These are phyloP conservation scores for Masticophis lateralis DNA, from an alignment of 2,797 vertebrate species.

Conservation along the genomic window DNA sequence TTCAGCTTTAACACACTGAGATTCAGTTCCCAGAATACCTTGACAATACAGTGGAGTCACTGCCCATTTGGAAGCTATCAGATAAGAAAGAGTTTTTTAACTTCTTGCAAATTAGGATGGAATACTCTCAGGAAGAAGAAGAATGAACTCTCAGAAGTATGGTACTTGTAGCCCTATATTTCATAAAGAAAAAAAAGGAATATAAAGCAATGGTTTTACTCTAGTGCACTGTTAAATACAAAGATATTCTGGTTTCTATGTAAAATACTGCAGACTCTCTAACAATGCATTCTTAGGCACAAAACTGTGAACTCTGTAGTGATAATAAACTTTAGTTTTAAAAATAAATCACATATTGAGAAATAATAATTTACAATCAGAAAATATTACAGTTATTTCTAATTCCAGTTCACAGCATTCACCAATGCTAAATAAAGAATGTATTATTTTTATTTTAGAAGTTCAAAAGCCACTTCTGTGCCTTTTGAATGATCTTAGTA, in stretches of 20 bases:
- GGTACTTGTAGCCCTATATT: fast-evolving
- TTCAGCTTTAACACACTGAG: not conserved
- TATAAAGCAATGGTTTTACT: not conserved
- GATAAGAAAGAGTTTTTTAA: not conserved
- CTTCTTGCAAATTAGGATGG: not conserved
- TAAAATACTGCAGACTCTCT: slow-evolving; percentile 3
- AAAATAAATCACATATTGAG: not conserved
- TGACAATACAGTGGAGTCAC: not conserved
- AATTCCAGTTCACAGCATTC: not conserved
- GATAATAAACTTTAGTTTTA: slow-evolving; percentile 12
- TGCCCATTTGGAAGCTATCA: not conserved
- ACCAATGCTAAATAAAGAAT: slow-evolving; percentile 23
- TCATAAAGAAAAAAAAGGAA: fast-evolving
- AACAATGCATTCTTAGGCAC: not conserved
- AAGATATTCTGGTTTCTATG: not conserved
- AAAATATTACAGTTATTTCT: slow-evolving; percentile 14
- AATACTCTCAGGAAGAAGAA: not conserved
- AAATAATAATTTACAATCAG: not conserved
- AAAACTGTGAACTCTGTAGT: not conserved
- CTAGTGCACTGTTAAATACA: not conserved
- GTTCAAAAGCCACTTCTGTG: slow-evolving; percentile 29
- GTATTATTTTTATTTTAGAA: slow-evolving; percentile 29
- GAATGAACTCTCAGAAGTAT: not conserved
- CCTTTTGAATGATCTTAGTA: slow-evolving; percentile 32
- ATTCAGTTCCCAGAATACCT: not conserved